Evolutionary conservation across 1,140 invertebrate genomes (phyloP), one percentile per base, ranked within the genome.

Genomic region (Penaeus chinensis): DNA sequence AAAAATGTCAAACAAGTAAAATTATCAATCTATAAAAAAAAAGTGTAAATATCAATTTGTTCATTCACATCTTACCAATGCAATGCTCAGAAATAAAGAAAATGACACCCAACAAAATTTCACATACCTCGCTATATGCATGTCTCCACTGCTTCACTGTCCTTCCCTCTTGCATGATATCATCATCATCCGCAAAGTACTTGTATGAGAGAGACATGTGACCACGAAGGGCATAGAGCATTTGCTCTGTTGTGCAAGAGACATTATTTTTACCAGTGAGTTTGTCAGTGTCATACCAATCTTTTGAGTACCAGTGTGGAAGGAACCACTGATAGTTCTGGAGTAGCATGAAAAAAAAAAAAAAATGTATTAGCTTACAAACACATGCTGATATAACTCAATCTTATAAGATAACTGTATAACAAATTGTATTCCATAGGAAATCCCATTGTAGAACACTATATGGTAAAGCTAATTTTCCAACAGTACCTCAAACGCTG

Each of bases 271-370:
- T 16, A 20, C 42, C 71, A 18, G 27, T 27, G 18, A 74, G 71
- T 20, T 24, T 42, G 69, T 95, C 93, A 0, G 94, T 95, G 89
- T 96, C 93, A 91, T 94, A 95, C 95, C 95, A 91, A 61, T 91
- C 77, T n/a, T 87, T 71, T 2, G 90, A 76, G 85, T 96, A 94
- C 96, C 96, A 96, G 4, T 93, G 92, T 0, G 96, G 96, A 32
- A 97, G 92, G 90, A 97, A 97, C 96, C 96, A 97, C 0, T 96
- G 94, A 91, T 96, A 97, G 16, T 95, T 95, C 84, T 90, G 71
- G 10, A 65, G 66, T 42, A 42, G 22, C 63, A 27, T 32, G 47
- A 13, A 24, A 27, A 63, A 65, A 24, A 18, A 54, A 22, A 69
- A 42, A 37, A 71, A 83, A 22, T 81, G 13, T 82, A 62, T 24